These are phyloP conservation scores for Acipenser transmontanus DNA, from an alignment of 2,797 vertebrate species.

Conservation along the genomic window DNA sequence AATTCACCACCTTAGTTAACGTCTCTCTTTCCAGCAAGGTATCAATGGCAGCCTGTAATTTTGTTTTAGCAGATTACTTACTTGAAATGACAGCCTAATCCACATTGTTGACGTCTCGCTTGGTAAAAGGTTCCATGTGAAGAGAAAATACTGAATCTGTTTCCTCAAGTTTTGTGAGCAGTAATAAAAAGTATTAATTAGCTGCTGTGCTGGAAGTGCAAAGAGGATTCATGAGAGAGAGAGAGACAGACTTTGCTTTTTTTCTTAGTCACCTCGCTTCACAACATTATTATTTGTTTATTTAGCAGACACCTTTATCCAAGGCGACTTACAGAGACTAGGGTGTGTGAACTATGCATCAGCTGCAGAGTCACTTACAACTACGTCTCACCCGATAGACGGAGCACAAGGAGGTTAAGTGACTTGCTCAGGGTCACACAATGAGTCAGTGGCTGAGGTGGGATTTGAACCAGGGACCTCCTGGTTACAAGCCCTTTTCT, in stretches of 20 bases:
- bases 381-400: too few species aligned
- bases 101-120: background rate
- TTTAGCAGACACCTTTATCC: too few species aligned
- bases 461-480: too few species aligned
- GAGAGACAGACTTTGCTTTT: background rate
- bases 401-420: too few species aligned
- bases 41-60: background rate
- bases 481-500: too few species aligned
- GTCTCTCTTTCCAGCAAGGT: background rate
- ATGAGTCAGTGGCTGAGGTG: too few species aligned
- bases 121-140: background rate
- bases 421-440: too few species aligned
- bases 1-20: background rate
- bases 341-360: too few species aligned
- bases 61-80: constrained; percentile 2
- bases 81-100: background rate
- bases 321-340: too few species aligned
- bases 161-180: background rate
- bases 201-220: constrained; percentile 1
- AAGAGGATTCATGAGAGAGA: background rate
- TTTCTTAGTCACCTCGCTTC: background rate
- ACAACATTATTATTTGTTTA: too few species aligned
- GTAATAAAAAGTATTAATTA: background rate
- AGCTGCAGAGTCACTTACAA: too few species aligned
- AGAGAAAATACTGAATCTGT: background rate